Base-by-base conservation (phyloP, 2,888 invertebrate species). In the Rhamphomyia laevipes region DNA sequence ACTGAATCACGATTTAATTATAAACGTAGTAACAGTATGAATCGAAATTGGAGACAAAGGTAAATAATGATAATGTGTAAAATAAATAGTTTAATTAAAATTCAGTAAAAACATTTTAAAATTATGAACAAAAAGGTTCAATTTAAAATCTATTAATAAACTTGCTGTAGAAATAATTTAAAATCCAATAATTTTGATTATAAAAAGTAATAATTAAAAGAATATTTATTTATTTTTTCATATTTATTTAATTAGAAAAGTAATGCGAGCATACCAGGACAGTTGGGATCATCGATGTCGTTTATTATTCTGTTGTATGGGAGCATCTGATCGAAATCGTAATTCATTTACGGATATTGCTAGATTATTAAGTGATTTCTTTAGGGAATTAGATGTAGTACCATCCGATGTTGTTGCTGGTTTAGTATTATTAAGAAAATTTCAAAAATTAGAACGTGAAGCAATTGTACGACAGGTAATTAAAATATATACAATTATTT, bases 361-460 rank as follows among this genome's bases (percentile, higher is more conserved):
- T 6, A 76, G 84, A 53, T 68, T 91, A 43, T 70, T 91, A 54
- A 87, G 87, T 52, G 89, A 90, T 63, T 91, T 89, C 70, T 90
- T 90, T 70, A 77, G 88, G 30, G 90, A 90, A 66, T 69, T 91
- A 56, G 90, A 91, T 69, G 88, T 91, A 30, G 89, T 87, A 17
- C 89, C 89, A 3, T 86, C 87, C 40, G 90, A 91, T 68, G 86
- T 91, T 7, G 80, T 90, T 2, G 90, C 88, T 18, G 90, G 90
- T 3, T 70, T 91, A 53, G 84, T 89, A 11, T 71, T 91, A 45
- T 73, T 90, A 48, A 73, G 90, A 49, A 82, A 84, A 62, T 83
- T 84, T 60, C 90, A 91, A 67, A 85, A 85, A 60, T 75, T 84
- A 54, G 84, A 86, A 64, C 76, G 85, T 49, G 81, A 83, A 67